These are phyloP conservation scores for Hyperoodon ampullatus DNA, from an alignment of 2,113 vertebrate genomes.

Conservation along the genomic window DNA sequence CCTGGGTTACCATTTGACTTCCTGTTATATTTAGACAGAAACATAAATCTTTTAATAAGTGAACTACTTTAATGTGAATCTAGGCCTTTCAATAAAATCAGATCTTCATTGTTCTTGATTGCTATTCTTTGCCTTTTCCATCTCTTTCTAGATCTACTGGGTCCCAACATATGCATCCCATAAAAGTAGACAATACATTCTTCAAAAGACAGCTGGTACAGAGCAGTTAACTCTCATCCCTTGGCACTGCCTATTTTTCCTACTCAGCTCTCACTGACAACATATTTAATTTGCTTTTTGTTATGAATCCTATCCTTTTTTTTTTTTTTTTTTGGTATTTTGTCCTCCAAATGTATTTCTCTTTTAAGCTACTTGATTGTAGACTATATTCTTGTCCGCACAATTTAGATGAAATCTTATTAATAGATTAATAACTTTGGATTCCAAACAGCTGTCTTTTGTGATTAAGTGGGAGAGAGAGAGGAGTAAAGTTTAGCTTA, in stretches of 20 bases:
- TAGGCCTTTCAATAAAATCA: neutral
- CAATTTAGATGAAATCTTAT: neutral
- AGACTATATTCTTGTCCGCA: neutral
- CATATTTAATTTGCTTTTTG: neutral
- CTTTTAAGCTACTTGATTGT: neutral
- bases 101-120: conserved; percentile 15
- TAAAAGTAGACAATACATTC: neutral
- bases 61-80: neutral
- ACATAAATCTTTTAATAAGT: conserved; percentile 30
- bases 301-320: neutral
- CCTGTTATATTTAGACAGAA: neutral
- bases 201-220: neutral
- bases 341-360: conserved; percentile 1
- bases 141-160: conserved; percentile 21
- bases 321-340: neutral
- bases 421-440: conserved; percentile 5
- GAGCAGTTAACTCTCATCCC: neutral
- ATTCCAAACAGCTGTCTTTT: conserved; percentile 1
- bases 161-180: neutral
- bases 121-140: neutral
- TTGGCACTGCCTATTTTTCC: neutral
- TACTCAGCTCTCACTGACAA: neutral
- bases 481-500: neutral
- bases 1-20: conserved; percentile 9
- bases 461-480: conserved; percentile 7